Evolutionary conservation across 2,888 invertebrate species (phyloP), one percentile per base, ranked within the genome.

Genomic region (Caenorhabditis auriculariae): DNA sequence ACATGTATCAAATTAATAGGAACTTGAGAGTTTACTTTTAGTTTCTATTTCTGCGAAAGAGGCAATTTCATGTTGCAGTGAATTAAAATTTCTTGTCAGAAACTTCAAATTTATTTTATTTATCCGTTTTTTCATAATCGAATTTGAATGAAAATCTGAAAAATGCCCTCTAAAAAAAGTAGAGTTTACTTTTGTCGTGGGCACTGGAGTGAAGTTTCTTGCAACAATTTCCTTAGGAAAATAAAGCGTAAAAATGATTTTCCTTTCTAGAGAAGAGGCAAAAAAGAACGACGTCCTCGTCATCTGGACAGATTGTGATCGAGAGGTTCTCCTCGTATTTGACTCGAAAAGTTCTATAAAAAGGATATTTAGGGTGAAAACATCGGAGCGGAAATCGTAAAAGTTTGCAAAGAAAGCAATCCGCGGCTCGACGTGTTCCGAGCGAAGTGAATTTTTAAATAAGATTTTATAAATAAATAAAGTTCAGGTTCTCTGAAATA

Each of bases 271-370:
- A 75, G 75, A 82, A 54, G 86, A 87, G 77, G 82, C 84, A 0
- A 66, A 79, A 28, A 79, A 80, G 17, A 83, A 84, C 51, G 81
- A 84, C 44, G 72, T 88, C 0, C 85, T 99, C 3, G 90, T 99
- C 19, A 90, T 99, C 73, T 98, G 98, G 98, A 99, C 98, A 1
- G 98, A 99, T 91, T 94, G 98, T 85, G 98, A 99, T 86, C 88
- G 98, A 84, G 98, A 98, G 86, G 96, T 96, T 28, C n/a, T 9
- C 17, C 9, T 15, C 9, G 9, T 15, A 15, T 32, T 9, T 17
- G 42, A 17, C 9, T 9, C 9, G 21, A 41, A 17, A 7, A 15
- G 42, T 41, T 9, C 42, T 15, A 19, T 41, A 41, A 19, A 19
- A 17, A 15, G n/a, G 12, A 15, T 41, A 7, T 41, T 19, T 9